Evolutionary conservation across 64 coral and sea anemone genomes (phyloP).

Genomic region (Porites australiensis): DNA sequence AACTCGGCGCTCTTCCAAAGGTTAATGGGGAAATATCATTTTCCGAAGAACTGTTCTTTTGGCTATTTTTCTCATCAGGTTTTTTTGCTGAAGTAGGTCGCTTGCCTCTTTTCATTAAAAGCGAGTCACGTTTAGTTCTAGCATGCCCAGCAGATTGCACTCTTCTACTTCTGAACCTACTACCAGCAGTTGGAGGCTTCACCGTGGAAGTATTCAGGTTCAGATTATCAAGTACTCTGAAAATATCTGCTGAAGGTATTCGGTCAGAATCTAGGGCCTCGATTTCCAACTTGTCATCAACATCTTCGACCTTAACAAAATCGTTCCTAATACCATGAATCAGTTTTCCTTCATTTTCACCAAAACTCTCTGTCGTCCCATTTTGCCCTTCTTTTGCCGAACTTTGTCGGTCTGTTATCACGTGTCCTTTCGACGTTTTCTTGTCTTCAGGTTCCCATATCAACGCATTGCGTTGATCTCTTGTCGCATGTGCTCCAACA

Average conservation of each 20-base stretch:
- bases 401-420: too few relatives aligned
- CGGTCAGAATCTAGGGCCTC: slow-evolving; percentile 68
- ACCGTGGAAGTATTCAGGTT: slow-evolving; percentile 50
- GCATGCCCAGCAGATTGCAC: slow-evolving; percentile 67
- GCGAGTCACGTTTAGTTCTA: not conserved
- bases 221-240: slow-evolving; percentile 69
- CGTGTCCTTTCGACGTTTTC: too few relatives aligned
- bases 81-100: not conserved
- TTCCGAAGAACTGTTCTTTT: not conserved
- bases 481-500: too few relatives aligned
- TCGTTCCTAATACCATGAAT: not conserved
- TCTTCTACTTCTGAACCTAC: not conserved
- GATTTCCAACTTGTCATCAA: slow-evolving; percentile 12
- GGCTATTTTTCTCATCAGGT: not conserved
- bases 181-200: not conserved
- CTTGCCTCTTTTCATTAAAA: not conserved
- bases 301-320: slow-evolving; percentile 1
- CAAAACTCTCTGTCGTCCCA: not conserved
- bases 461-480: too few relatives aligned
- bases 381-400: not conserved
- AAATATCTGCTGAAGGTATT: slow-evolving; percentile 74
- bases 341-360: not conserved
- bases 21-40: not conserved
- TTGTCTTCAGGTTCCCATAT: too few relatives aligned
- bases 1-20: not conserved